Base-by-base conservation (phyloP, 2,113 vertebrate genomes). In the Anarhynchus alexandrinus region DNA sequence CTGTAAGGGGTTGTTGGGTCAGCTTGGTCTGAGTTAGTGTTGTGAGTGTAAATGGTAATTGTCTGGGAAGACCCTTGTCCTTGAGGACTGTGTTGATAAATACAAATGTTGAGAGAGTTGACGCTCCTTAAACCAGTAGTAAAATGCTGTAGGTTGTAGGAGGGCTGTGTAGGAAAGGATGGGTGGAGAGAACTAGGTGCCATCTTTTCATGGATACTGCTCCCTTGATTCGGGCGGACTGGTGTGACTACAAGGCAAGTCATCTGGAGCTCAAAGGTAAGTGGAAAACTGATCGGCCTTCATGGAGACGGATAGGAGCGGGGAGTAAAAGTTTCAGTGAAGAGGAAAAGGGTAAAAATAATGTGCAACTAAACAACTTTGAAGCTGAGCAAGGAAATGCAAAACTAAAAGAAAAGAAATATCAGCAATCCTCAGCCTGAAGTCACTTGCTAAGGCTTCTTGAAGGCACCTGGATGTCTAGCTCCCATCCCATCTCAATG, bases 1-100 rank as follows among this genome's bases (percentile, higher is more conserved):
- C 6, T 79, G 12, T 1, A 19, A 8, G 13, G 22, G 23, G 2
- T 2, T 34, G 4, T 36, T 82, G 36, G n/a, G n/a, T 10, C 2
- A 34, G 9, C 7, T 67, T 86, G 59, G 10, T 62, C 2, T 86
- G 55, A 45, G 49, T 51, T 72, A 38, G 25, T 22, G 6, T 11
- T 34, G 29, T 19, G 11, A 47, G 9, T 61, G 15, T 77, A 43
- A 58, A 57, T 16, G 30, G 10, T 30, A 12, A 70, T 30, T 27
- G 30, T 3, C 13, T 59, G 29, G 47, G 32, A 59, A 38, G 22
- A 4, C 10, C 12, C 10, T 88, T 66, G n/a, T 72, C 15, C 13
- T 70, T 32, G n/a, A 38, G 47, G 42, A 4, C 13, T 38, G 2
- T 45, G 6, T 42, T 81, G 64, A 4, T 71, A 38, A 49, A 16